Base-by-base conservation (phyloP, 2,888 invertebrate species). In the Platynereis dumerilii region DNA sequence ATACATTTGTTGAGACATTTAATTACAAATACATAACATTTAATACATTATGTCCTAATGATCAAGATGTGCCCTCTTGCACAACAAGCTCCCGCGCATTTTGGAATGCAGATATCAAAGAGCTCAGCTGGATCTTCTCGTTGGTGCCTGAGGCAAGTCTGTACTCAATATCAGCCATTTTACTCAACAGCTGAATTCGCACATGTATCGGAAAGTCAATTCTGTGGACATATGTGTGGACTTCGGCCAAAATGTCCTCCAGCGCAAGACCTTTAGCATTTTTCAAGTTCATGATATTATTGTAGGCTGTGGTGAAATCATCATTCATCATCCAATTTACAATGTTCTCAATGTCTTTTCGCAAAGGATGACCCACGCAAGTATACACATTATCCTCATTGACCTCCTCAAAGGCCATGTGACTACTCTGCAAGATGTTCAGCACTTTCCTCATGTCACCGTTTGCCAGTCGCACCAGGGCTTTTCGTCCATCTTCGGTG, bases 391-490 rank as follows among this genome's bases (percentile, higher is more conserved):
- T 92, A 73, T 92, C 91, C 85, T 96, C 96, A 28, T 90, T 92
- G 39, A 99, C 93, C 71, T 88, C 86, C 73, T 92, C 91, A 84
- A 92, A 95, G 1, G 97, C 96, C 85, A 98, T 90, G 85, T 93
- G 92, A 15, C 96, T 94, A 86, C 96, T 95, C 85, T 99, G 98
- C 58, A 99, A 86, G 26, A 98, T 92, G 85, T 99, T 99, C 26
- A 99, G 85, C 0, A 97, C 95, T 84, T 93, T 94, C 73, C 99
- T 88, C 99, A 99, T 99, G 85, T 99, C 99, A 15, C 99, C 99
- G 66, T 91, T 91, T 0, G 96, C 92, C 1, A 99, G 86, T 0
- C 91, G 91, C 69, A 73, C 55, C 27, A 73, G 44, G 3, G 73
- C 72, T 42, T 69, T 61, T 56, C 62, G 66, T 15, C 70, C 73